Base-by-base conservation (phyloP, 1,140 invertebrate species). In the Sycobia sp. region DNA sequence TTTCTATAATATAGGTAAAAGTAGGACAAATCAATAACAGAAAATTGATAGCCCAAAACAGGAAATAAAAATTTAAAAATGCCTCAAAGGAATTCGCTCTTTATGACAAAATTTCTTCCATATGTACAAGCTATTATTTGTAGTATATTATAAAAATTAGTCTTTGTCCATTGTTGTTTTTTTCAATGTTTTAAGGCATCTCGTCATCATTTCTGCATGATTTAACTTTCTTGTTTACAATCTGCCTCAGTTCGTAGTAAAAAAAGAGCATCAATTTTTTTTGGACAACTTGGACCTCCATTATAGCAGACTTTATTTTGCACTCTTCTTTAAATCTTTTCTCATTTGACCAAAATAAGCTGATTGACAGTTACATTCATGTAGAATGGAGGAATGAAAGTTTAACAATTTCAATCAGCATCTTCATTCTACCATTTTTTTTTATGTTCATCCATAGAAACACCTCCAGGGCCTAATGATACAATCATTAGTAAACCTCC, bases 371-470 rank as follows among this genome's bases (percentile, higher is more conserved):
- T 49, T 47, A 55, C 63, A 50, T 39, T 63, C 29, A 20, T 59
- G 18, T 51, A 63, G 59, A 62, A 62, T 46, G 18, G 66, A 53
- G 62, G 62, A 71, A 67, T 67, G 51, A 49, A 46, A 65, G 36
- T 67, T 66, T 34, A 14, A 22, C 34, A 55, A 46, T 44, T 50
- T 50, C 36, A 38, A 62, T 69, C 13, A 46, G 34, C 29, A 53
- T 36, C 10, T 51, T 47, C 2, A 55, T 22, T 72, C 82, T 91
- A 99, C 96, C 96, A 99, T 77, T 93, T 91, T 83, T 99, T 99
- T 83, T 99, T 99, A 84, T 99, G 96, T 76, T 99, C 97, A 83
- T 99, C 98, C 93, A 99, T 98, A 50, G 96, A 98, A 29, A 99
- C 95, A 55, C 95, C 96, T 64, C 98, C 98, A 20, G 98, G 97